Evolutionary conservation across 2,797 vertebrate species (phyloP).

Genomic region (Psittacula echo): DNA sequence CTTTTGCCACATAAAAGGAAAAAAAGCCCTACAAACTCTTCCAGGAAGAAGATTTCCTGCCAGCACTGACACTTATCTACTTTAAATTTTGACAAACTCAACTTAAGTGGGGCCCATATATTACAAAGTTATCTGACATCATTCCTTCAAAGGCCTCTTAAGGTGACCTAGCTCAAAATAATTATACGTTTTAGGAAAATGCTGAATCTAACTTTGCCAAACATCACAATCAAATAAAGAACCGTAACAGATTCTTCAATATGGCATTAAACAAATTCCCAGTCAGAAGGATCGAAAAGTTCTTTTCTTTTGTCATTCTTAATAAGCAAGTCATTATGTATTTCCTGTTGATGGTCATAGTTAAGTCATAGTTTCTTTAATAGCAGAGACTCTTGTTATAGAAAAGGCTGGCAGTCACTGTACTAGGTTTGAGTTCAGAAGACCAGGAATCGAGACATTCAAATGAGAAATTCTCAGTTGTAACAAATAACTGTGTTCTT

Average conservation of each 20-base stretch:
- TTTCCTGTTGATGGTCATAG: not conserved
- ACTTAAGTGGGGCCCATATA: not conserved
- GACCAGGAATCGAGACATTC: not conserved
- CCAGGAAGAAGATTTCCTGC: not conserved
- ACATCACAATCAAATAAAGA: not conserved
- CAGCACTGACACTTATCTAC: not conserved
- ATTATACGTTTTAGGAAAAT: not conserved
- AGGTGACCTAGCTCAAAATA: not conserved
- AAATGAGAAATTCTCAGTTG: not conserved
- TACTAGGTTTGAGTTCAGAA: not conserved
- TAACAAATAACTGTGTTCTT: not conserved
- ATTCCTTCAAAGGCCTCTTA: not conserved
- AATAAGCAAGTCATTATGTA: not conserved
- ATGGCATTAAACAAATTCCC: not conserved
- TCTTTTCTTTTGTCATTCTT: not conserved
- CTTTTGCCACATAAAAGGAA: not conserved
- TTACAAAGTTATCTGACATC: not conserved
- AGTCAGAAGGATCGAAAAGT: not conserved
- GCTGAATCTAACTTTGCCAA: not conserved
- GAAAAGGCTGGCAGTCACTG: not conserved
- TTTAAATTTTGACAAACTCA: conserved; percentile 20
- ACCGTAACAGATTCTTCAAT: not conserved
- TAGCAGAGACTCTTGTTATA: not conserved
- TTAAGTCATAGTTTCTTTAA: not conserved
- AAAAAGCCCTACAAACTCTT: not conserved